Base-by-base conservation (phyloP, 2,113 vertebrate species). In the Pteruthius melanotis region DNA sequence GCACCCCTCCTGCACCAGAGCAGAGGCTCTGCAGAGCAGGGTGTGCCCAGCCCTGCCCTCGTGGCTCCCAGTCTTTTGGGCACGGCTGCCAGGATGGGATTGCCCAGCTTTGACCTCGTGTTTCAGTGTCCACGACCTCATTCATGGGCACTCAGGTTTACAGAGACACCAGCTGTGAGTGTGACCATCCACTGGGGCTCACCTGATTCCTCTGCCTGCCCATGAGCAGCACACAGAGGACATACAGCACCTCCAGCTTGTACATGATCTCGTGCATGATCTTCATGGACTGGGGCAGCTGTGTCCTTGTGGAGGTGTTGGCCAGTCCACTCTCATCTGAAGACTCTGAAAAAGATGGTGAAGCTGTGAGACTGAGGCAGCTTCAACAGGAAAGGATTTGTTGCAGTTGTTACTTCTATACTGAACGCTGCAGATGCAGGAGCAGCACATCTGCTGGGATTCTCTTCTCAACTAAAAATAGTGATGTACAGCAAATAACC, bases 231-330 rank as follows among this genome's bases (percentile, higher is more conserved):
- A 99, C 99, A 12, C 99, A 99, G 22, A 99, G 98, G 78, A 99
- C 99, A 33, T 99, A 99, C 5, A 99, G 98, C 91, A 99, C 99
- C 93, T 99, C 99, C 97, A 99, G 98, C 89, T 99, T 99, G 90
- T 99, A 99, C 99, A 99, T 99, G 78, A 99, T 99, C 97, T 99
- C 99, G 2, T 99, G 99, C 97, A 99, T 99, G 33, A 99, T 99
- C 98, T 99, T 99, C 99, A 99, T 99, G n/a, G 99, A 99, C 95
- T 99, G 99, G 2, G 99, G 99, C 64, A 99, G 98, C 75, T 99
- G 98, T 33, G 98, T 98, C 91, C 99, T 98, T 19, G 99, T 97
- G 4, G 99, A 99, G 76, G 98, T 98, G 93, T 99, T 99, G 80
- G 99, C 98, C 97, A 99, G 93, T 1, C 98, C 98, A 74, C 98